Conservation (phyloP, 2,113 vertebrate genomes). For the Manacus vitellinus region DNA sequence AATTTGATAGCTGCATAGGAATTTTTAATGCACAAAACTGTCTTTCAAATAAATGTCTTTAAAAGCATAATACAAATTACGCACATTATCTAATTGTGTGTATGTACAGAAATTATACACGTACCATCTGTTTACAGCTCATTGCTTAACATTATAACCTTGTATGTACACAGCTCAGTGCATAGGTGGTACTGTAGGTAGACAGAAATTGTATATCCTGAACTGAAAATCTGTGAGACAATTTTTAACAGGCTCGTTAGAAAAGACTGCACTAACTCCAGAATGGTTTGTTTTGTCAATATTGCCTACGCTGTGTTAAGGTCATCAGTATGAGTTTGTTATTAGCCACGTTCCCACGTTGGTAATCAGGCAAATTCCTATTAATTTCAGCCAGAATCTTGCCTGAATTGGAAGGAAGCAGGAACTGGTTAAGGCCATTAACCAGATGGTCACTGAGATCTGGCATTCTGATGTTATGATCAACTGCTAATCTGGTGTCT, state of each 20-base stretch:
- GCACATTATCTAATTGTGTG: not conserved
- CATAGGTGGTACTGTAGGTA: not conserved
- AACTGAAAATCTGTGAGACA: slow-evolving; percentile 13
- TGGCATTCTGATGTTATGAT: not conserved
- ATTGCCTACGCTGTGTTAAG: slow-evolving; percentile 44
- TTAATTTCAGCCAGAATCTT: slow-evolving; percentile 17
- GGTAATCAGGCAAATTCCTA: not conserved
- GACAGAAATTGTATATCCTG: not conserved
- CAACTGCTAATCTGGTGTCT: not conserved
- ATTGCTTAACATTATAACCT: not conserved
- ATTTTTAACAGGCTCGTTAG: not conserved
- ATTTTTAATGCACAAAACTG: not conserved
- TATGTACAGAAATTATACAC: not conserved
- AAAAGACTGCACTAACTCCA: slow-evolving; percentile 8
- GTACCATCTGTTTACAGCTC: not conserved
- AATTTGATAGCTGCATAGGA: not conserved
- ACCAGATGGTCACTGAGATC: not conserved
- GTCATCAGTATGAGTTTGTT: not conserved
- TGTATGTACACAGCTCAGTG: not conserved
- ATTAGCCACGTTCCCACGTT: not conserved
- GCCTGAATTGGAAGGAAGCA: not conserved
- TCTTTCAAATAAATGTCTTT: not conserved
- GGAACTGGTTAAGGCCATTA: not conserved
- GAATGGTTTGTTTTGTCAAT: slow-evolving; percentile 59
- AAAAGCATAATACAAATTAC: not conserved